These are phyloP conservation scores for Brenthis daphne DNA, from an alignment of 2,888 invertebrate species.

Conservation along the genomic window DNA sequence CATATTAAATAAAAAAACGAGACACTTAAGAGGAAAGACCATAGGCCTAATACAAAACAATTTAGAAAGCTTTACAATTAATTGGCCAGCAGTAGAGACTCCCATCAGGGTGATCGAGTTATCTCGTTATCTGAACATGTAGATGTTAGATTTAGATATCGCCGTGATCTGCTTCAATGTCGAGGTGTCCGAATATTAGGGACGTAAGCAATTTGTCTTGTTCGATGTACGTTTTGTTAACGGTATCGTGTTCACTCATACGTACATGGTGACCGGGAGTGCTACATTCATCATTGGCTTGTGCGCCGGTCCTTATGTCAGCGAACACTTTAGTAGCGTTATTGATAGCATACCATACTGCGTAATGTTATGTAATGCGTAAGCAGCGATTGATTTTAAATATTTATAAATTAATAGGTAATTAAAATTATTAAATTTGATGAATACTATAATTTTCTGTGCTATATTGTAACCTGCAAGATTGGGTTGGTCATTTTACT, in stretches of 20 bases:
- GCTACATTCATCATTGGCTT: conserved; percentile 32
- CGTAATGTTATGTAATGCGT: background rate
- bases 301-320: conserved; percentile 31
- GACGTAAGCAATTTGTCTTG: conserved; percentile 80
- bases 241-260: conserved; percentile 54
- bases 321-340: conserved; percentile 23
- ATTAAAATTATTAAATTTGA: too few species aligned
- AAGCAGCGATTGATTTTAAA: background rate
- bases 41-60: conserved; percentile 19
- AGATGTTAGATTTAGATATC: conserved; percentile 65
- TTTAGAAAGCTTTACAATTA: conserved; percentile 37
- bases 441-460: background rate
- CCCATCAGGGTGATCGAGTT: conserved; percentile 69
- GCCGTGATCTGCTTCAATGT: conserved; percentile 61
- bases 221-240: conserved; percentile 73
- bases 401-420: background rate
- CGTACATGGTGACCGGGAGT: conserved; percentile 40
- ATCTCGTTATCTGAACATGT: conserved; percentile 72
- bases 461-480: too few species aligned
- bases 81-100: conserved; percentile 33
- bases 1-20: background rate
- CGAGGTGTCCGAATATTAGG: conserved; percentile 77
- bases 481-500: too few species aligned
- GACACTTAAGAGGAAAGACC: background rate
- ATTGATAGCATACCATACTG: conserved; percentile 19